A percentile compares a stretch with the other conserved stretches of the same genome.
Conservation (phyloP, 2,797 vertebrate genomes). For the Hybognathus amarus region DNA sequence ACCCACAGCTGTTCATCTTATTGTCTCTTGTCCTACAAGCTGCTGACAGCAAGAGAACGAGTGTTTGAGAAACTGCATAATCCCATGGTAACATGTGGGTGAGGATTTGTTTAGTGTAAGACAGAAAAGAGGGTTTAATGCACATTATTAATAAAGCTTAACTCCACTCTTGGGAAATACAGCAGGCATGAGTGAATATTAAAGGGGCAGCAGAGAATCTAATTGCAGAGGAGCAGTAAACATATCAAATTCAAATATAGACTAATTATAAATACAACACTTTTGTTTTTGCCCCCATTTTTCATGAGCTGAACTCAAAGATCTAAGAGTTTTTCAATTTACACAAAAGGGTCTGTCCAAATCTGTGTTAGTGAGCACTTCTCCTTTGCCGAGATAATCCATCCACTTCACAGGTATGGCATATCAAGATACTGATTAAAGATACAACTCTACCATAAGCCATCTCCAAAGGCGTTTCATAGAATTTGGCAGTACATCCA, state of each 20-base stretch:
- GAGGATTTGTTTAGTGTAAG: constrained; percentile 14
- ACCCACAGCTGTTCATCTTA: constrained; percentile 19
- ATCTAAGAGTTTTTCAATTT: too few relatives aligned
- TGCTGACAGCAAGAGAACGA: constrained; percentile 3
- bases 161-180: constrained; percentile 6
- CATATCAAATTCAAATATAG: not conserved
- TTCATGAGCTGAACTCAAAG: too few relatives aligned
- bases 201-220: not conserved
- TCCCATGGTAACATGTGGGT: constrained; percentile 19
- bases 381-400: too few relatives aligned
- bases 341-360: too few relatives aligned
- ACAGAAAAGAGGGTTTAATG: constrained; percentile 1
- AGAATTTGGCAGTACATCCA: too few relatives aligned
- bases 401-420: too few relatives aligned
- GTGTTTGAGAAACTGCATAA: not conserved
- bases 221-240: not conserved
- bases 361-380: too few relatives aligned
- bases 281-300: too few relatives aligned
- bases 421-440: too few relatives aligned
- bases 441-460: too few relatives aligned
- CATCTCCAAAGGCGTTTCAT: too few relatives aligned
- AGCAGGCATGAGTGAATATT: constrained; percentile 16
- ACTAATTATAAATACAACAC: too few relatives aligned
- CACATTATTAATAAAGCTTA: constrained; percentile 25
- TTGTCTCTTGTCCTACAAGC: constrained; percentile 19